phyloP scores from a whole-genome alignment of 1,140 invertebrate genomes.

The Drosophila bocqueti region DNA sequence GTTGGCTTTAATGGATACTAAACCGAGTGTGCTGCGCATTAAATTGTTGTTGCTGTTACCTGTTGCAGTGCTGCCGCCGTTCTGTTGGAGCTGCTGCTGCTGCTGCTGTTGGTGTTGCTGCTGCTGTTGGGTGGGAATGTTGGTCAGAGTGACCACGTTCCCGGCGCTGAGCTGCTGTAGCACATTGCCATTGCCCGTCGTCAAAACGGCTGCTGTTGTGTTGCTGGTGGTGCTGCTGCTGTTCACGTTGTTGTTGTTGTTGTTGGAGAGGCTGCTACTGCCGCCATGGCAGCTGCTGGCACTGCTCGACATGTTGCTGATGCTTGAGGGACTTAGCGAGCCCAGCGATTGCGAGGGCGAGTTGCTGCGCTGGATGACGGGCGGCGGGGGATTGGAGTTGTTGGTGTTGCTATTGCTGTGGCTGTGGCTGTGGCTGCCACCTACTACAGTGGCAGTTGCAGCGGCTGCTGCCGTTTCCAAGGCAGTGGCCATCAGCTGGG shows the following conservation, averaged over 20 bases:
- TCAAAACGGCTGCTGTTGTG: conserved; percentile 22
- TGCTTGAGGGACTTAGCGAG: conserved; percentile 83
- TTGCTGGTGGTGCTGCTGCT: conserved; percentile 25
- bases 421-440: conserved; percentile 11
- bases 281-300: conserved; percentile 79
- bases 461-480: conserved; percentile 26
- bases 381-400: conserved; percentile 38
- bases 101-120: conserved; percentile 63
- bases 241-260: conserved; percentile 40
- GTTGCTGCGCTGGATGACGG: conserved; percentile 71
- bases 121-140: conserved; percentile 62
- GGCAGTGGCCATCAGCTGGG: conserved; percentile 67
- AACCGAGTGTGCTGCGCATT: conserved; percentile 83
- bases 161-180: conserved; percentile 71
- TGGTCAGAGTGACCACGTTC: conserved; percentile 70
- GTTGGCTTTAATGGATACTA: conserved; percentile 83
- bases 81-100: conserved; percentile 64
- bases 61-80: conserved; percentile 63
- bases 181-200: conserved; percentile 49
- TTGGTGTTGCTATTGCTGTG: conserved; percentile 2
- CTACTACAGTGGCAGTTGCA: conserved; percentile 13
- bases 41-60: conserved; percentile 84
- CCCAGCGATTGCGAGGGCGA: conserved; percentile 82
- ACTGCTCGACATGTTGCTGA: conserved; percentile 83
- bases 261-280: conserved; percentile 62